These are phyloP conservation scores for Gadus chalcogrammus DNA, from an alignment of 2,113 vertebrate genomes.

Conservation along the genomic window DNA sequence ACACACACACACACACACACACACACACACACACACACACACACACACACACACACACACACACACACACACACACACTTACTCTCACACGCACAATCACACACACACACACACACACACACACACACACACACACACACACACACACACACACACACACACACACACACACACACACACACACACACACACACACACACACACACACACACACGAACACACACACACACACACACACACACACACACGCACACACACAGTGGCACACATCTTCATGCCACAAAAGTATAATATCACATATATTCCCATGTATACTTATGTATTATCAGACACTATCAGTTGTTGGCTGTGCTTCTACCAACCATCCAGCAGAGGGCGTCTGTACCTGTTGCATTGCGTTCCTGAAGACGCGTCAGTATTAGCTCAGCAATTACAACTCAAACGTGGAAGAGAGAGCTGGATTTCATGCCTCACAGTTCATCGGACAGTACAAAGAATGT, in stretches of 20 bases:
- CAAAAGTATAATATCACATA: background rate
- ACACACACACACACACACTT: background rate
- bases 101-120: background rate
- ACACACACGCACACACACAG: background rate
- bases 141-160: background rate
- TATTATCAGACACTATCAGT: constrained; percentile 1
- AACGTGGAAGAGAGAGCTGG: background rate
- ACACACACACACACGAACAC: constrained; percentile 1
- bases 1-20: no score
- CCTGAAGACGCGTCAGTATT: background rate
- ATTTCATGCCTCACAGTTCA: background rate
- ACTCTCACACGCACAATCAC: background rate
- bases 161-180: constrained; percentile 4
- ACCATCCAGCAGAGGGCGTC: constrained; percentile 30
- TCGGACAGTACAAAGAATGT: no score
- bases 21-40: no score
- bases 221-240: background rate
- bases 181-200: background rate
- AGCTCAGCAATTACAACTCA: no score
- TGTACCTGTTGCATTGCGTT: constrained; percentile 32
- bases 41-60: no score
- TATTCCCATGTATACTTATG: background rate
- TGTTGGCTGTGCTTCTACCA: constrained; percentile 13
- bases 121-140: background rate
- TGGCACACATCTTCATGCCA: background rate